Conservation (phyloP, 1,140 invertebrate genomes). For the Heliconius eleuchia region DNA sequence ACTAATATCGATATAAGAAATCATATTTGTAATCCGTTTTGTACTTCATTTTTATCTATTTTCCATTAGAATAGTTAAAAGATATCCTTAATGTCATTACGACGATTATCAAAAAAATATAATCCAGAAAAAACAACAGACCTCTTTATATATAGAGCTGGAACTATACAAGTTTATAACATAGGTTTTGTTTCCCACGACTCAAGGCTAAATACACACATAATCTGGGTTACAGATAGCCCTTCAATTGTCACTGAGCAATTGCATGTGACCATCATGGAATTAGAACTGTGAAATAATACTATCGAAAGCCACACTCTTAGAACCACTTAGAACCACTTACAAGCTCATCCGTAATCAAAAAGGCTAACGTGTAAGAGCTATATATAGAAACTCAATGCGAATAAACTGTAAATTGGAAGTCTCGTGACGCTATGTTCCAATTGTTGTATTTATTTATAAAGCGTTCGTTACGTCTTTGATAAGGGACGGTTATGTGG, state of each 20-base stretch:
- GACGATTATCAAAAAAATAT: no score
- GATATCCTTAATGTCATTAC: no score
- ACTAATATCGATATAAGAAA: no score
- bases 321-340: conserved; percentile 47
- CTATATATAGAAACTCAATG: conserved; percentile 66
- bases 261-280: conserved; percentile 43
- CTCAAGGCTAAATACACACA: neutral
- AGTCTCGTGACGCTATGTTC: conserved; percentile 59
- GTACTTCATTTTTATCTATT: no score
- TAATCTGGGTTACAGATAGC: neutral
- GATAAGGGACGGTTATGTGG: conserved; percentile 16
- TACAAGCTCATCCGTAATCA: conserved; percentile 49
- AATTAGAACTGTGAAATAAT: conserved; percentile 54
- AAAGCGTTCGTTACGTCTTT: conserved; percentile 35
- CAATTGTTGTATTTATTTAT: conserved; percentile 51
- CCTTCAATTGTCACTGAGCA: conserved; percentile 30
- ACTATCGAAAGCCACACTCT: conserved; percentile 47
- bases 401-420: conserved; percentile 61
- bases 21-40: no score
- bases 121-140: no score
- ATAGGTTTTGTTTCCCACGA: neutral
- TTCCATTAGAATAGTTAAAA: no score
- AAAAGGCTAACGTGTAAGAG: conserved; percentile 63
- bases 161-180: neutral
- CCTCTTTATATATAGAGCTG: neutral